Evolutionary conservation across 2,113 vertebrate genomes (phyloP).

Genomic region (Malurus elegans): DNA sequence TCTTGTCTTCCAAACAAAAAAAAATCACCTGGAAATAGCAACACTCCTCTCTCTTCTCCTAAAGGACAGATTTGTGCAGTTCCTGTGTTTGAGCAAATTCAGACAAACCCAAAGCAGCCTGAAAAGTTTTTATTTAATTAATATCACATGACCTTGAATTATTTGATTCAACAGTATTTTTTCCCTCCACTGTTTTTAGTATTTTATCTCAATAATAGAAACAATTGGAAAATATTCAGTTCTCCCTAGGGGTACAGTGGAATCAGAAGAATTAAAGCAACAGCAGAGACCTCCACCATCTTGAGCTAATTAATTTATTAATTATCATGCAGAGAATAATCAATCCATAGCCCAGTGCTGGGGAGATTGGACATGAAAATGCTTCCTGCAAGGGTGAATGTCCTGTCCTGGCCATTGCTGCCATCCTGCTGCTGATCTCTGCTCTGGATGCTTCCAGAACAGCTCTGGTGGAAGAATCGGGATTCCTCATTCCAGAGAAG

Average conservation of each 20-base stretch:
- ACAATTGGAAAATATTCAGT: background rate
- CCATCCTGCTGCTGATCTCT: background rate
- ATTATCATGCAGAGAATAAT: background rate
- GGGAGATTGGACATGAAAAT: rapidly evolving
- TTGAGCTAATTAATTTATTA: background rate
- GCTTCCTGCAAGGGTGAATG: background rate
- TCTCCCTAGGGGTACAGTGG: background rate
- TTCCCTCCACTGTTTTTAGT: background rate
- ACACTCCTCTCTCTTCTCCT: background rate
- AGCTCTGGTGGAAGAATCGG: background rate
- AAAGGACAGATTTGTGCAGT: background rate
- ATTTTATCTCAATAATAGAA: background rate
- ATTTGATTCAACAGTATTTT: background rate
- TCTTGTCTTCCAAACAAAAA: background rate
- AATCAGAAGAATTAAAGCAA: background rate
- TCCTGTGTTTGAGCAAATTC: background rate
- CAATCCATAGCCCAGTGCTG: background rate
- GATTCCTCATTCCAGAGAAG: background rate
- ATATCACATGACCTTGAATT: background rate
- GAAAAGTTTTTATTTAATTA: background rate
- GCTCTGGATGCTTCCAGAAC: background rate
- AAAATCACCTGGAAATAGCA: background rate
- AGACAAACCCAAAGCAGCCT: background rate
- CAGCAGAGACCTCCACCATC: background rate
- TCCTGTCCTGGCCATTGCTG: background rate